A percentile compares a stretch with the other conserved stretches of the same genome.
These are phyloP conservation scores for Potorous gilbertii DNA, from an alignment of 2,797 vertebrate genomes.

Conservation along the genomic window DNA sequence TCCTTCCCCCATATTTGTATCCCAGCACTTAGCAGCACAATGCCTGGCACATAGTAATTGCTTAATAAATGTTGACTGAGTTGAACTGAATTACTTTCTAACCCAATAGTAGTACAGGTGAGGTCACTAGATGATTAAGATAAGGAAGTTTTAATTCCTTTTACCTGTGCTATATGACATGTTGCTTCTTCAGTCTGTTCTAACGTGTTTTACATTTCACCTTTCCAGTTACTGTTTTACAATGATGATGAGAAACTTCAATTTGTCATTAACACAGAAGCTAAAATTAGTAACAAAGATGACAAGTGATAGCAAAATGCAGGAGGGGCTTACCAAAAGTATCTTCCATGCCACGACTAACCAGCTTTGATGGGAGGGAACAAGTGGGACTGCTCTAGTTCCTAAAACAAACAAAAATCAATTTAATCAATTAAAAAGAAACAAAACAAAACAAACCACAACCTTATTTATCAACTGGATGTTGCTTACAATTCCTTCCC, in stretches of 20 bases:
- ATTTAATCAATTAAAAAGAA: not conserved
- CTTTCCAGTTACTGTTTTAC: not conserved
- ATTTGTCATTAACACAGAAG: slow-evolving; percentile 32
- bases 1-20: not conserved
- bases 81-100: slow-evolving; percentile 23
- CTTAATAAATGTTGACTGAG: not conserved
- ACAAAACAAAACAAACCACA: not conserved
- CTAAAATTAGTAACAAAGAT: slow-evolving; percentile 5
- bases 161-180: slow-evolving; percentile 22
- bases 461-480: slow-evolving; percentile 26
- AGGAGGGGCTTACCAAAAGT: slow-evolving; percentile 71
- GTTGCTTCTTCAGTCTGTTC: slow-evolving; percentile 27
- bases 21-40: not conserved
- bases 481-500: slow-evolving; percentile 18
- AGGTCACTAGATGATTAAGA: not conserved
- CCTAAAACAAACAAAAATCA: slow-evolving; percentile 67
- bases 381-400: slow-evolving; percentile 9
- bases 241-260: slow-evolving; percentile 16
- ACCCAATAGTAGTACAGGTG: not conserved
- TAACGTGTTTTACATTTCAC: not conserved
- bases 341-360: slow-evolving; percentile 75
- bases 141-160: slow-evolving; percentile 29
- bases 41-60: not conserved
- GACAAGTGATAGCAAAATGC: slow-evolving; percentile 36
- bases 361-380: slow-evolving; percentile 30